Percentiles rank a stretch among this genome's conserved stretches.
These are phyloP conservation scores for Aurelia sp. DNA, from an alignment of 30 jellyfish, hydroid and myxozoan species.

Conservation along the genomic window DNA sequence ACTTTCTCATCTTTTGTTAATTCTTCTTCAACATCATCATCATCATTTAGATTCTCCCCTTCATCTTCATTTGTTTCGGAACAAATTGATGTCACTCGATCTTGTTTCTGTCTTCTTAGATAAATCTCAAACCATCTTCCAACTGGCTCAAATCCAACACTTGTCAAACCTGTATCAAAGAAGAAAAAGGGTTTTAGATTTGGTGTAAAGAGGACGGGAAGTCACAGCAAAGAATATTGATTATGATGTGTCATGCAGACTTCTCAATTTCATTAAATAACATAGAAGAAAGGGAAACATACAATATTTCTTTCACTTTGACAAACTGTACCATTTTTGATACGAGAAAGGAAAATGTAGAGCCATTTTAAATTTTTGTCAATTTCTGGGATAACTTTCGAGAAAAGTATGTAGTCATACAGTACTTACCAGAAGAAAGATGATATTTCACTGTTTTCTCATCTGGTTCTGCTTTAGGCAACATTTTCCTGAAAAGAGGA, in stretches of 20 bases:
- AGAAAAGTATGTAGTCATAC: too few species aligned
- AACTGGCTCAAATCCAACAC: slow-evolving; percentile 91
- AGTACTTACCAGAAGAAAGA: slow-evolving; percentile 36
- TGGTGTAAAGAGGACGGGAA: not conserved
- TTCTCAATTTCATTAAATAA: too few species aligned
- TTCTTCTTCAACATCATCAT: slow-evolving; percentile 48
- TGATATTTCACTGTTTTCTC: slow-evolving; percentile 55
- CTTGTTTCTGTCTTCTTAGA: slow-evolving; percentile 80
- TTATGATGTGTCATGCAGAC: too few species aligned
- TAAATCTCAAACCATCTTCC: slow-evolving; percentile 98
- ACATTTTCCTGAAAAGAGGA: not conserved
- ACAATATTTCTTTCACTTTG: too few species aligned
- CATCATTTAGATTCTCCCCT: slow-evolving; percentile 46
- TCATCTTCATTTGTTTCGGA: slow-evolving; percentile 61
- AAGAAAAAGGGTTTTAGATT: not conserved
- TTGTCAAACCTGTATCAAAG: slow-evolving; percentile 25
- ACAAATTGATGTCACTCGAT: slow-evolving; percentile 66
- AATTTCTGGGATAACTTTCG: too few species aligned
- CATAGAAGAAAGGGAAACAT: too few species aligned
- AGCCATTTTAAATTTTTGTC: too few species aligned
- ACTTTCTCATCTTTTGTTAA: slow-evolving; percentile 78
- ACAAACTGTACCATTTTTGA: too few species aligned
- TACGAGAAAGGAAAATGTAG: too few species aligned
- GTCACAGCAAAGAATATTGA: too few species aligned
- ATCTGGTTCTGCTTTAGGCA: slow-evolving; percentile 48